These are phyloP conservation scores for Athripsodes cinereus DNA, from an alignment of 2,888 invertebrate genomes.

Conservation along the genomic window DNA sequence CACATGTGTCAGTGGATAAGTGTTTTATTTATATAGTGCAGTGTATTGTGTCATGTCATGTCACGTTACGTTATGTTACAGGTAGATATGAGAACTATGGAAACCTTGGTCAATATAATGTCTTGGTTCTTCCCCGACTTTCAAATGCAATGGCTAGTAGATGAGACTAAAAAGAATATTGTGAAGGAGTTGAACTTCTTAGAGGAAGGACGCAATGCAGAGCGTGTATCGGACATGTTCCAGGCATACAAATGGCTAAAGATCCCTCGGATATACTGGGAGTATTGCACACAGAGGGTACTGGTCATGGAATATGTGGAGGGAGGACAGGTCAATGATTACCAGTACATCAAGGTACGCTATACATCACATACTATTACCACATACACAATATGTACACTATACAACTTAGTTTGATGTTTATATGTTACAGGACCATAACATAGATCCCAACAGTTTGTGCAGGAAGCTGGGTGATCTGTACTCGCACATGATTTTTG, in stretches of 20 bases:
- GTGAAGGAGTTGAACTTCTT: conserved; percentile 85
- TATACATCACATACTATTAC: background rate
- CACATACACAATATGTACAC: background rate
- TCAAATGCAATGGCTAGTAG: conserved; percentile 77
- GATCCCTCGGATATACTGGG: conserved; percentile 76
- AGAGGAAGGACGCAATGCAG: conserved; percentile 88
- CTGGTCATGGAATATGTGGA: conserved; percentile 94
- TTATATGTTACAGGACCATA: conserved; percentile 45
- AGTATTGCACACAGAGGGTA: conserved; percentile 75
- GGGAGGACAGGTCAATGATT: conserved; percentile 91
- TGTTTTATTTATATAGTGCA: no score
- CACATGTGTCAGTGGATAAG: no score
- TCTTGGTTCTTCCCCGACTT: conserved; percentile 92
- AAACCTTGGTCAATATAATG: conserved; percentile 74
- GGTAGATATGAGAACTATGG: conserved; percentile 93
- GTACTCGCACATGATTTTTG: conserved; percentile 97
- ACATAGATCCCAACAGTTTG: conserved; percentile 68
- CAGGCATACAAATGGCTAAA: conserved; percentile 68
- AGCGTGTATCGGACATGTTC: conserved; percentile 66
- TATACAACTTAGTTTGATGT: background rate
- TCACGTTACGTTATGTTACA: background rate
- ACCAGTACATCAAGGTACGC: conserved; percentile 66
- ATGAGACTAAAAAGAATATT: conserved; percentile 91
- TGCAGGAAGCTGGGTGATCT: conserved; percentile 81
- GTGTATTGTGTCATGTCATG: no score